A percentile compares a stretch with the other conserved stretches of the same genome.
Conservation (phyloP, 2,113 vertebrate species). For the Glareola pratincola region DNA sequence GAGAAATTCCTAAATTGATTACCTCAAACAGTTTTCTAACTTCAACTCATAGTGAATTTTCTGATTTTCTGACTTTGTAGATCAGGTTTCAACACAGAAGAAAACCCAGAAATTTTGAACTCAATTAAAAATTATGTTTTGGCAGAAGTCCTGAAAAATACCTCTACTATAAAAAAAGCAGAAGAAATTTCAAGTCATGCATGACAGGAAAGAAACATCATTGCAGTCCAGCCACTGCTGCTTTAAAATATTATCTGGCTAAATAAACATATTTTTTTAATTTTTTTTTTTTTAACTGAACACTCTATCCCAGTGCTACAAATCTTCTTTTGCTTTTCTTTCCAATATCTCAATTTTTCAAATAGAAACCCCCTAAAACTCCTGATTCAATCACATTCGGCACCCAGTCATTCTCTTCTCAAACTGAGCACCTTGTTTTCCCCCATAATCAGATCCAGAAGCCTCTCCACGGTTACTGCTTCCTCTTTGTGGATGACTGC, state of each 20-base stretch:
- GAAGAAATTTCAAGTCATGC: background rate
- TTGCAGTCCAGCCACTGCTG: background rate
- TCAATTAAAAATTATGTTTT: background rate
- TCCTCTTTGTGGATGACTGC: background rate
- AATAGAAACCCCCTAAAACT: background rate
- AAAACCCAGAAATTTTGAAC: background rate
- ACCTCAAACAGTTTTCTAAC: background rate
- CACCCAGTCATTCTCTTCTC: background rate
- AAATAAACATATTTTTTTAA: background rate
- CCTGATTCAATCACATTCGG: background rate
- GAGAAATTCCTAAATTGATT: background rate
- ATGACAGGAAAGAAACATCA: background rate
- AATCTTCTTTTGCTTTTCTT: background rate
- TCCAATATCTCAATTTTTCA: background rate
- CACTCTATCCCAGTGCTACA: background rate
- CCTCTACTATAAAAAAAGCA: background rate
- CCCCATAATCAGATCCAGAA: background rate
- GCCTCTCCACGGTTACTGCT: background rate
- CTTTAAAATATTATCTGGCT: background rate
- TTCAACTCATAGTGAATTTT: background rate
- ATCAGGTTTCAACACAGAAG: background rate
- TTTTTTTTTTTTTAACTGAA: background rate
- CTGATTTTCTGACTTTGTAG: background rate
- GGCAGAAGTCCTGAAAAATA: background rate
- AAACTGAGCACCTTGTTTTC: background rate